Base-by-base conservation (phyloP, 2,113 vertebrate genomes). In the Pomatostomus ruficeps region DNA sequence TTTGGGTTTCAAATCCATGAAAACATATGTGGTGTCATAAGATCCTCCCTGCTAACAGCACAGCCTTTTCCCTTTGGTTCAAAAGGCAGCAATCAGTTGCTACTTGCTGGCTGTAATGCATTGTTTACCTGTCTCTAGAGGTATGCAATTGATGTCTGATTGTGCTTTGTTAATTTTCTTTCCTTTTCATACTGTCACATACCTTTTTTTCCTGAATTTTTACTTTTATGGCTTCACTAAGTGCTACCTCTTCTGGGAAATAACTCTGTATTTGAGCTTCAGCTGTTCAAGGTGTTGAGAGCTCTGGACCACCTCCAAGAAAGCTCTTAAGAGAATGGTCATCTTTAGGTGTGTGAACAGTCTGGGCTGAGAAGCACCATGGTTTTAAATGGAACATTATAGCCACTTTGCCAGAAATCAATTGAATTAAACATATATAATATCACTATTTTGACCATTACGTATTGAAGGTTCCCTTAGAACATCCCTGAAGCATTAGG, bases 261-360 rank as follows among this genome's bases (percentile, higher is more conserved):
- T 94, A 91, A 85, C 12, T 62, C 51, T 48, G 9, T 73, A 42
- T 85, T 91, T 89, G 59, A 73, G 86, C 62, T 66, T 93, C 84
- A 91, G 63, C 74, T 45, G 38, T 85, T 92, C 55, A 79, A 95
- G 85, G 88, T 96, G 93, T 88, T 94, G 88, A 93, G 93, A 74
- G n/a, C 26, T 85, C 91, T 96, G 92, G 88, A 89, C 49, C 14
- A 71, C 73, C 83, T 93, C 88, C 85, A 96, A 63, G 68, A 93
- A 91, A 85, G 46, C 83, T 91, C 89, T 87, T 87, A 91, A 74
- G 66, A 79, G 45, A 91, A 84, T 0, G 8, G 54, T 86, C 88
- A 93, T 28, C n/a, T 76, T 83, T 79, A 77, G 55, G 65, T 49
- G 26, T 36, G 63, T 3, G 5, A 79, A 31, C 43, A 88, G 45